phyloP scores from a whole-genome alignment of 92 coral and sea anemone species.

The Bergia puertoricense region DNA sequence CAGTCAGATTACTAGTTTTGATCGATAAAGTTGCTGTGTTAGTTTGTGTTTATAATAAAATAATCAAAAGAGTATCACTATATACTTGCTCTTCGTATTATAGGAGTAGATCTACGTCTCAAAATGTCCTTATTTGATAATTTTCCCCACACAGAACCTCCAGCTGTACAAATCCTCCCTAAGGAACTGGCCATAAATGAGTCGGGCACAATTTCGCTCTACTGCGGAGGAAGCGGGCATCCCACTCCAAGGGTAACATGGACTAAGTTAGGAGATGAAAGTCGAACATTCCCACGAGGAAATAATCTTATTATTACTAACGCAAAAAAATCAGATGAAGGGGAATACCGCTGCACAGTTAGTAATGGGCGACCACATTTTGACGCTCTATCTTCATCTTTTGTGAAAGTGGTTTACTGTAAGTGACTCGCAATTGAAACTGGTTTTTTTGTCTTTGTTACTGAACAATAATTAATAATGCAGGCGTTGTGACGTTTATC shows the following conservation, averaged over 20 bases:
- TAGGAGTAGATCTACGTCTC: neutral
- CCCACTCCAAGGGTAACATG: conserved; percentile 59
- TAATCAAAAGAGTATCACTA: too few species aligned
- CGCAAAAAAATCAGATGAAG: conserved; percentile 56
- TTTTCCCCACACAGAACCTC: conserved; percentile 11
- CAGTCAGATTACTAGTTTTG: too few species aligned
- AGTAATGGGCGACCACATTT: conserved; percentile 67
- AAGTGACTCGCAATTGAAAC: neutral
- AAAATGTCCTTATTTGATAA: too few species aligned
- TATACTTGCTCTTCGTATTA: too few species aligned
- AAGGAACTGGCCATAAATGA: conserved; percentile 41
- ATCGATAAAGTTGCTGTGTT: too few species aligned
- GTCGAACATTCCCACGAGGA: conserved; percentile 18
- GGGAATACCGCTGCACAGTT: conserved; percentile 72
- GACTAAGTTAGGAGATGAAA: conserved; percentile 45
- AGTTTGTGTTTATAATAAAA: too few species aligned
- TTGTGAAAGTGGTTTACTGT: conserved; percentile 39
- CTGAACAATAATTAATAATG: neutral
- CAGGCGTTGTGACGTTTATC: too few species aligned
- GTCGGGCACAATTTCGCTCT: conserved; percentile 47
- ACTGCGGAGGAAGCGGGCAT: conserved; percentile 57
- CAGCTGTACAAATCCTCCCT: neutral
- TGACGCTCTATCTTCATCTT: conserved; percentile 39
- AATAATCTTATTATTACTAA: conserved; percentile 32
- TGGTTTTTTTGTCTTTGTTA: neutral